Percentiles rank a stretch among this genome's conserved stretches.
phyloP scores from a whole-genome alignment of 2,113 vertebrate genomes.

The Pithys albifrons region DNA sequence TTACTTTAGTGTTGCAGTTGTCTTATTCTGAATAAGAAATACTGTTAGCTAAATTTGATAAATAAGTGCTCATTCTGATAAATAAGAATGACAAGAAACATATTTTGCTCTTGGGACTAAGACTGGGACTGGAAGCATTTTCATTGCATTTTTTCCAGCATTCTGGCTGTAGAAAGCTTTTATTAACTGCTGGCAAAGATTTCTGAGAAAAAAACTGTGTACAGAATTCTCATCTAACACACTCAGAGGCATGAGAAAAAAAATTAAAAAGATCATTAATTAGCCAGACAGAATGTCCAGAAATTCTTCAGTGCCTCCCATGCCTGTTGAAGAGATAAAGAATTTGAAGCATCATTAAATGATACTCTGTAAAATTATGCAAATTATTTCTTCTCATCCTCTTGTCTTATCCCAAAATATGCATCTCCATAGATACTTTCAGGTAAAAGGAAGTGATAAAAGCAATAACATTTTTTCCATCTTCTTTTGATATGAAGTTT shows the following conservation, averaged over 20 bases:
- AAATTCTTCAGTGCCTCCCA: background rate
- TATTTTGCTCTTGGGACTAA: background rate
- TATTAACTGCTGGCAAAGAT: background rate
- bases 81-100: background rate
- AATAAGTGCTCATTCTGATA: background rate
- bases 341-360: background rate
- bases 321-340: background rate
- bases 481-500: background rate
- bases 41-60: background rate
- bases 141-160: background rate
- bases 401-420: background rate
- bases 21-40: background rate
- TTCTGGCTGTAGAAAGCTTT: background rate
- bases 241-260: background rate
- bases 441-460: background rate
- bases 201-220: background rate
- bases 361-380: background rate
- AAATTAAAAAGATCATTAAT: background rate
- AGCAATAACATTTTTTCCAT: background rate
- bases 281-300: background rate
- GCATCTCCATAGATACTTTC: background rate
- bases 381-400: background rate
- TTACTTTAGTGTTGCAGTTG: accelerated
- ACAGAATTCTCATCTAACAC: background rate
- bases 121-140: background rate